Conservation (phyloP, 1,140 invertebrate genomes). For the Neodiprion lecontei region DNA sequence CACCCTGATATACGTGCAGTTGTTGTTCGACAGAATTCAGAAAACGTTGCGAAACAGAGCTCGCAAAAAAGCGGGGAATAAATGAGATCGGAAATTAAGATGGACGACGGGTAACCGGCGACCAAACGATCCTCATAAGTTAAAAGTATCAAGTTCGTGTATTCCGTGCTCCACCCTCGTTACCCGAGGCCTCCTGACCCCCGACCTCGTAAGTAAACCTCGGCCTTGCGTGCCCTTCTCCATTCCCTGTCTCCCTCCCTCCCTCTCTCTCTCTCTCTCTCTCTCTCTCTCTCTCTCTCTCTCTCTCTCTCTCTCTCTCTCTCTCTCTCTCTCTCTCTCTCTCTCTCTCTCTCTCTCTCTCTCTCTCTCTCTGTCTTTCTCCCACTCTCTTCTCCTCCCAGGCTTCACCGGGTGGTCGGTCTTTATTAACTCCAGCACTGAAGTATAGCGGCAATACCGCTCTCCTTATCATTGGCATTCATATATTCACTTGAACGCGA, state of each 20-base stretch:
- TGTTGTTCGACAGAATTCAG: no score
- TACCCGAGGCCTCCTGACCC: slow-evolving; percentile 6
- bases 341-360: slow-evolving; percentile 12
- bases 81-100: neutral
- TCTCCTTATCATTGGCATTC: slow-evolving; percentile 39
- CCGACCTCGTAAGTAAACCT: neutral
- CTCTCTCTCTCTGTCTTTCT: slow-evolving; percentile 14
- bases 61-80: no score
- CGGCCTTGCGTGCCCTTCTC: neutral
- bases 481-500: slow-evolving; percentile 41
- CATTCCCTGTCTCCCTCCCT: slow-evolving; percentile 6
- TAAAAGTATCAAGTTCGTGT: neutral
- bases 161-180: slow-evolving; percentile 4
- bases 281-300: slow-evolving; percentile 13
- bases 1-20: no score
- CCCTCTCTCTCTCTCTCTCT: slow-evolving; percentile 12
- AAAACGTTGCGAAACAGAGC: no score
- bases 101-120: neutral
- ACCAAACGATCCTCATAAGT: neutral
- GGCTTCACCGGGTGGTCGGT: slow-evolving; percentile 22
- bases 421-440: slow-evolving; percentile 38
- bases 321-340: slow-evolving; percentile 7
- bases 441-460: slow-evolving; percentile 40
- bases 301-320: slow-evolving; percentile 13
- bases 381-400: slow-evolving; percentile 21